Evolutionary conservation across 2,797 vertebrate genomes (phyloP).

Genomic region (Hypotaenidia philippensis): DNA sequence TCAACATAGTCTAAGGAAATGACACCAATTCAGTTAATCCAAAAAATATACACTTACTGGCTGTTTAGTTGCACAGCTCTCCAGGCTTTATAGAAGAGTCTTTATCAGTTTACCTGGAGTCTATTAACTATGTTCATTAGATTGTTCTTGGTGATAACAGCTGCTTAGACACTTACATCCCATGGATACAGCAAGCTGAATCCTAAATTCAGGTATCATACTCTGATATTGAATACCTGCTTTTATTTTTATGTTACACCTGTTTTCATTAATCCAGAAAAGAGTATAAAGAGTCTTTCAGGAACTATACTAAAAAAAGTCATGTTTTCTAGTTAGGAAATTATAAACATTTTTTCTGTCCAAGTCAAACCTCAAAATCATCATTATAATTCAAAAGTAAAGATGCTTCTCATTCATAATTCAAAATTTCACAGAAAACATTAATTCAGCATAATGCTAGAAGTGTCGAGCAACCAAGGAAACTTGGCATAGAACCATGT

Average conservation of each 20-base stretch:
- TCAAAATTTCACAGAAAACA: neutral
- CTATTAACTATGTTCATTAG: neutral
- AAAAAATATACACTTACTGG: neutral
- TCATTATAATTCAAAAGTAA: neutral
- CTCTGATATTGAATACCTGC: neutral
- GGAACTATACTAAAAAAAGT: neutral
- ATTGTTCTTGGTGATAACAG: neutral
- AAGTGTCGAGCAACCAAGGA: neutral
- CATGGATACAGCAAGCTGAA: neutral
- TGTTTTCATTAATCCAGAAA: neutral
- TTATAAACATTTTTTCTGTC: neutral
- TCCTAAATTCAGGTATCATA: neutral
- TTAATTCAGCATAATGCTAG: neutral
- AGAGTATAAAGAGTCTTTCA: neutral
- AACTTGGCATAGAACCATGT: neutral
- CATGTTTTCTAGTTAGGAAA: neutral
- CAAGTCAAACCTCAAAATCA: neutral
- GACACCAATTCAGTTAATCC: neutral
- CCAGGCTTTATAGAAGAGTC: neutral
- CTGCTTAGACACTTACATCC: neutral
- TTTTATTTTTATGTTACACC: neutral
- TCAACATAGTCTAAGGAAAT: neutral
- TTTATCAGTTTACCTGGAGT: neutral
- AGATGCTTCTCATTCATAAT: neutral
- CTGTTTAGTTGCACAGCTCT: neutral